Evolutionary conservation across 2,888 invertebrate species (phyloP), one percentile per base, ranked within the genome.

Genomic region (Drosophila testacea): DNA sequence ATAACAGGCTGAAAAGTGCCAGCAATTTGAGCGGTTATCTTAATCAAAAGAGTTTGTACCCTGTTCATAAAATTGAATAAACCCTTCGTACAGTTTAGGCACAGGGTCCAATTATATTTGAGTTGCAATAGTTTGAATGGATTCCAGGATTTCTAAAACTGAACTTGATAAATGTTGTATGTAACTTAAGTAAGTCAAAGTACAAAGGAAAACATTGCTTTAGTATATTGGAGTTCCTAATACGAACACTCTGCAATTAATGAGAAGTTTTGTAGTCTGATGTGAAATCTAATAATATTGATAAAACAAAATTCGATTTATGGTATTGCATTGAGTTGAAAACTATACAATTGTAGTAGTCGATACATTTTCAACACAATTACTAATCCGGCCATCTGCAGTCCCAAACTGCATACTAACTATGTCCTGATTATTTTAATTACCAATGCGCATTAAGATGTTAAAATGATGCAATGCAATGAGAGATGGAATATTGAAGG

Each of bases 391-490:
- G 13, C 13, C 30, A 30, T 13, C 30, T 30, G 7, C 7, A 11
- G 22, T 5, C 27, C 22, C 7, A 7, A 36, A 50, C 38, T 38
- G 38, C 36, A 32, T 16, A 1, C 32, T 10, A 10, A 16, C 47
- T 6, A 30, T 30, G 10, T 41, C 22, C 22, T 32, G 41, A 54
- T 42, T 56, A 44, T 44, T 66, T 57, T 52, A 70, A 66, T 61
- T 46, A 65, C 65, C 66, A 68, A 66, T 70, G 65, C 67, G 63
- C 62, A 74, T 65, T 59, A 52, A 69, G 63, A 68, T 64, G 64
- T 66, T 51, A 39, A 70, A 60, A 63, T 64, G 63, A 56, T 63
- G 59, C 13, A 34, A 57, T 50, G 59, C 7, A 48, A 50, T 42
- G 32, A 44, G 46, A 47, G 13, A 34, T 48, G 38, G 27, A 51